Conservation (phyloP, 1,140 invertebrate genomes). For the Eurytemora carolleeae region DNA sequence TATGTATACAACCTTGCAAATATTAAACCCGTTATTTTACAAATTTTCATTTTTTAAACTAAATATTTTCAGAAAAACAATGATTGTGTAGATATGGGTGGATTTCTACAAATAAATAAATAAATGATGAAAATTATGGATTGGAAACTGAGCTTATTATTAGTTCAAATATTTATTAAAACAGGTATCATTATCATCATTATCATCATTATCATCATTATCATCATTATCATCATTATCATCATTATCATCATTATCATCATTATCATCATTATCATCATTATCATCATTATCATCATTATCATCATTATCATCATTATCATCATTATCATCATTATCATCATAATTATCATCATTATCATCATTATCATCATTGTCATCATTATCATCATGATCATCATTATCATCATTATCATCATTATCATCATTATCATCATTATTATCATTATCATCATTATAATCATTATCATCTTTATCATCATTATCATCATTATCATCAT, state of each 20-base stretch:
- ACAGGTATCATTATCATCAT: slow-evolving; percentile 2
- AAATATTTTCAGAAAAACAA: too few relatives aligned
- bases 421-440: slow-evolving; percentile 5
- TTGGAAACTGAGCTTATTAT: too few relatives aligned
- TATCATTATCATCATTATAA: slow-evolving; percentile 4
- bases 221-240: slow-evolving; percentile 4
- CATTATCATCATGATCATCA: slow-evolving; percentile 1
- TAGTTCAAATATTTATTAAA: not conserved
- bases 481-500: too few relatives aligned
- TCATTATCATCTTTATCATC: too few relatives aligned
- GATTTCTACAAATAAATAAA: too few relatives aligned
- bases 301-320: slow-evolving; percentile 1
- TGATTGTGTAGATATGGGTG: too few relatives aligned
- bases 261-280: slow-evolving; percentile 8
- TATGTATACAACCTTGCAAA: too few relatives aligned
- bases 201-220: slow-evolving; percentile 8
- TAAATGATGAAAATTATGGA: too few relatives aligned
- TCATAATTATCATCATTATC: slow-evolving; percentile 12
- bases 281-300: slow-evolving; percentile 7
- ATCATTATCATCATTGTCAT: slow-evolving; percentile 4
- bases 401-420: slow-evolving; percentile 8
- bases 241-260: slow-evolving; percentile 9
- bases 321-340: slow-evolving; percentile 7
- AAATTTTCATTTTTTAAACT: too few relatives aligned
- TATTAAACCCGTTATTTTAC: too few relatives aligned